Percentiles rank a stretch among this genome's conserved stretches.
These are phyloP conservation scores for Diadumene lineata DNA, from an alignment of 92 coral and sea anemone species.

Conservation along the genomic window DNA sequence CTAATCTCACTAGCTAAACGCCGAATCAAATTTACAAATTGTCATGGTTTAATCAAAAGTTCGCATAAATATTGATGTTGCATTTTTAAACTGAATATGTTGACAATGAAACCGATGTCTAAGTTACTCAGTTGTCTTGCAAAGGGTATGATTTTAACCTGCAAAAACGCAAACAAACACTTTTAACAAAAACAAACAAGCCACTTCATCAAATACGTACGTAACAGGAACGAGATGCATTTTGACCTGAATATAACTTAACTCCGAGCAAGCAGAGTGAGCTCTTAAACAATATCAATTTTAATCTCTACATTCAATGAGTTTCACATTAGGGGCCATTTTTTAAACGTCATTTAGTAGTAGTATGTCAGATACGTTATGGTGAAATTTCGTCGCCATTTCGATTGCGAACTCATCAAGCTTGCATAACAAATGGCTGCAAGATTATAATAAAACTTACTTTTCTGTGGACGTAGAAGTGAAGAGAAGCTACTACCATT, in stretches of 20 bases:
- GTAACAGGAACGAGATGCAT: too few species aligned
- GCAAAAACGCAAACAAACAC: background rate
- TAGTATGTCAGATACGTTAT: background rate
- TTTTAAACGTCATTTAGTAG: too few species aligned
- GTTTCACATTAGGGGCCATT: too few species aligned
- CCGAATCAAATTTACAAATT: background rate
- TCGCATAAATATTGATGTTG: background rate
- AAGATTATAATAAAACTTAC: constrained; percentile 18
- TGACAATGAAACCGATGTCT: background rate
- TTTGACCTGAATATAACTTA: too few species aligned
- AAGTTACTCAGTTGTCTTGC: background rate
- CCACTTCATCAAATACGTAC: background rate
- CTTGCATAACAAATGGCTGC: background rate
- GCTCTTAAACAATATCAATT: too few species aligned
- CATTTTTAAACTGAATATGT: background rate
- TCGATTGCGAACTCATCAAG: background rate
- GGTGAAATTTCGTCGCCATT: background rate
- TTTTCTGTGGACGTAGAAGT: constrained; percentile 42
- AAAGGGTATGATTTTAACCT: background rate
- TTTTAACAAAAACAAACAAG: too few species aligned
- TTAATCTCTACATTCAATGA: too few species aligned
- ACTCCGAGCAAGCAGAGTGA: too few species aligned
- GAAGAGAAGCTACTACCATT: constrained; percentile 29
- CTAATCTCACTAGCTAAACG: too few species aligned
- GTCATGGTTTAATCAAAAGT: background rate